Conservation (phyloP, 2,797 vertebrate genomes). For the Epinephelus coioides region DNA sequence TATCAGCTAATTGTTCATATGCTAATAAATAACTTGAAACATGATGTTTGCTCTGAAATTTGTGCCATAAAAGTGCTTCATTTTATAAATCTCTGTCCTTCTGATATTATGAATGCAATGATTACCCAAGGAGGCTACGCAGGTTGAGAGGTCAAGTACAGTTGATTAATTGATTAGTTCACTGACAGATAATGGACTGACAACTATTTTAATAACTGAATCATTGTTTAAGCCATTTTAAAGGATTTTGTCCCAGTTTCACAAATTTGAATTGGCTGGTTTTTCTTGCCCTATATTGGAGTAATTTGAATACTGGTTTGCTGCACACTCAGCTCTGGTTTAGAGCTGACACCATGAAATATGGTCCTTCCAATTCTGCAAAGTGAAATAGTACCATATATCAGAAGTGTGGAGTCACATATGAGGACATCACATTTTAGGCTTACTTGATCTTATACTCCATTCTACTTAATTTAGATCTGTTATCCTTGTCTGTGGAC, state of each 20-base stretch:
- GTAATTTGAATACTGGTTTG: background rate
- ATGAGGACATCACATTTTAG: too few relatives aligned
- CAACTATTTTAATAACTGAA: too few relatives aligned
- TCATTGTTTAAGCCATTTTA: too few relatives aligned
- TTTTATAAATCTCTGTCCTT: background rate
- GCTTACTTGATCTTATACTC: too few relatives aligned
- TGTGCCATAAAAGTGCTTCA: background rate
- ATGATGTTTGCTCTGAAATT: background rate
- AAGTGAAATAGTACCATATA: background rate
- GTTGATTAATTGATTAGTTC: too few relatives aligned
- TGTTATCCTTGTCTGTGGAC: too few relatives aligned
- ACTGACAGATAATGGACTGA: too few relatives aligned
- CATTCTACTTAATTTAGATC: too few relatives aligned
- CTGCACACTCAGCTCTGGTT: background rate
- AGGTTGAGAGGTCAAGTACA: background rate
- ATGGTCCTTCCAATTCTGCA: background rate
- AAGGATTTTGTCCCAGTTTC: background rate
- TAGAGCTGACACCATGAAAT: background rate
- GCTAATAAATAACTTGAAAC: too few relatives aligned
- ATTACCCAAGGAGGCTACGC: background rate
- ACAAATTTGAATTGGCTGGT: background rate
- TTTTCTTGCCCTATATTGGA: rapidly evolving
- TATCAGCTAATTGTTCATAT: too few relatives aligned
- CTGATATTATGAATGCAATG: background rate
- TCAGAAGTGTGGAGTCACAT: too few relatives aligned